These are phyloP conservation scores for Chelonus insularis DNA, from an alignment of 1,140 invertebrate species.

Conservation along the genomic window DNA sequence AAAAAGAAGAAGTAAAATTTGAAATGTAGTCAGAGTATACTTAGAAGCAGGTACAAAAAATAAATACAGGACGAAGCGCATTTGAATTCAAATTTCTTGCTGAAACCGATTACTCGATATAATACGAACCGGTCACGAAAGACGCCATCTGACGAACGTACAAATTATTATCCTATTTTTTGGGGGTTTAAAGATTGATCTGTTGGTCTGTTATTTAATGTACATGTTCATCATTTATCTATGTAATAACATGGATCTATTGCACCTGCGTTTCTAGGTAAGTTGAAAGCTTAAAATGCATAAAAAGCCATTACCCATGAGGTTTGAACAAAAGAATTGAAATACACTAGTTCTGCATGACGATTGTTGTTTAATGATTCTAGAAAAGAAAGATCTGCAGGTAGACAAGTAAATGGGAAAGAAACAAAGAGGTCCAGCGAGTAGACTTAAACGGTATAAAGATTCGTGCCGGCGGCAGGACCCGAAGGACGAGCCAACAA, in stretches of 20 bases:
- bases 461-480: constrained; percentile 10
- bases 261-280: constrained; percentile 2
- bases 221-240: neutral
- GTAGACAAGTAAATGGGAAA: neutral
- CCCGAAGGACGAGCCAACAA: constrained; percentile 16
- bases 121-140: constrained; percentile 24
- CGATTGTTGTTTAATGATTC: too few relatives aligned
- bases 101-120: constrained; percentile 10
- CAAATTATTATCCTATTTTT: constrained; percentile 17
- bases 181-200: neutral
- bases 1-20: neutral
- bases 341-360: too few relatives aligned
- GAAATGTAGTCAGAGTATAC: neutral
- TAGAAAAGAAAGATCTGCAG: too few relatives aligned
- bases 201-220: neutral
- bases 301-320: too few relatives aligned
- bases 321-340: too few relatives aligned
- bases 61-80: neutral
- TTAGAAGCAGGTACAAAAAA: constrained; percentile 5
- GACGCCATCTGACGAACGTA: constrained; percentile 27
- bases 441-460: neutral
- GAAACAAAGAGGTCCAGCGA: constrained; percentile 6
- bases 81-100: constrained; percentile 27
- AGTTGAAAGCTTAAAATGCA: too few relatives aligned
- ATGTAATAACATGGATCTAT: neutral